Base-by-base conservation (phyloP, 2,113 vertebrate species). In the Apus apus region DNA sequence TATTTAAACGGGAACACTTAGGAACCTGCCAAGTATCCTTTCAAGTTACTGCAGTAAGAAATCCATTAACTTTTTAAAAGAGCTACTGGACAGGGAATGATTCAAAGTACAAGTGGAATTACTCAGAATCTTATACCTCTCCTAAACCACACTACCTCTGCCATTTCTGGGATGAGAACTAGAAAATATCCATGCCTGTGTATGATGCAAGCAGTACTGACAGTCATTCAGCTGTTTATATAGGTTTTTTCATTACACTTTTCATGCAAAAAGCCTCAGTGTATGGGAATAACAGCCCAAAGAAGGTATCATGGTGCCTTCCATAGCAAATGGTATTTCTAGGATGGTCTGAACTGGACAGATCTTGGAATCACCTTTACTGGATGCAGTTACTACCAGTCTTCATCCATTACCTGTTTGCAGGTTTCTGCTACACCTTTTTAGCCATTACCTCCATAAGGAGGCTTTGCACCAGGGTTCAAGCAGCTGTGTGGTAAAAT, bases 151-250 rank as follows among this genome's bases (percentile, higher is more conserved):
- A 51, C 18, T 36, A 57, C 19, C 45, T 71, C 60, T 93, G n/a
- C 60, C 80, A 60, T 80, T 88, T 77, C 76, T 96, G 79, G 79
- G 88, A 91, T 70, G 64, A 94, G 60, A 83, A 88, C 36, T 82
- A 90, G 66, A 79, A 86, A 91, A 85, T 14, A 83, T 54, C 65
- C 51, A 26, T 19, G 56, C n/a, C 74, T 3, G 0, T 74, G 29
- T 60, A 51, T 36, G 56, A 66, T 46, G 54, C 54, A 83, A 61
- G 30, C 54, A 87, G 38, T 50, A 54, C 23, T 36, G 19, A 56
- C 22, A 30, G 29, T 53, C n/a, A 73, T 80, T 82, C 82, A 67
- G 62, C 45, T 76, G 43, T 62, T 91, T 89, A 81, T 40, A 54
- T 22, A 30, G 30, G 32, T 48, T 5, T 62, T 77, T 95, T 87